These are phyloP conservation scores for Erpornis zantholeuca DNA, from an alignment of 2,113 vertebrate genomes.

Conservation along the genomic window DNA sequence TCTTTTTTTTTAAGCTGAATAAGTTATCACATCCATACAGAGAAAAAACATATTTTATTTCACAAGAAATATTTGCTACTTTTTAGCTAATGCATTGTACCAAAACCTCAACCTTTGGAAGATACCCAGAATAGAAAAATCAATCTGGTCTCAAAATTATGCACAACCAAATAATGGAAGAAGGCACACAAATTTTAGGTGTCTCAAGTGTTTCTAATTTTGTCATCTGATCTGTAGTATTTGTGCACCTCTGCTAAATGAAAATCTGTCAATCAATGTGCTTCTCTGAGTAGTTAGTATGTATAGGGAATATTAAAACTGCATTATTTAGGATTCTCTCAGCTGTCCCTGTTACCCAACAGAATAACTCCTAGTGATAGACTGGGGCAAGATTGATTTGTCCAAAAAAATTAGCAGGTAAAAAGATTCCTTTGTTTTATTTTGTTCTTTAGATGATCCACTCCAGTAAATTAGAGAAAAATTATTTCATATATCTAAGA, in stretches of 20 bases:
- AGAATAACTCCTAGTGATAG: neutral
- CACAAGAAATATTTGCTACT: neutral
- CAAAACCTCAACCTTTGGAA: neutral
- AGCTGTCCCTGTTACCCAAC: neutral
- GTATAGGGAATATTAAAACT: neutral
- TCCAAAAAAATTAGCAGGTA: neutral
- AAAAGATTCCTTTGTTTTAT: neutral
- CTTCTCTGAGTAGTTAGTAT: neutral
- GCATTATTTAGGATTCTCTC: neutral
- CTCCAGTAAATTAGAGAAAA: neutral
- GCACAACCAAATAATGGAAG: neutral
- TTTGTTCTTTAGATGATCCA: neutral
- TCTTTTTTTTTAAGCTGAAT: neutral
- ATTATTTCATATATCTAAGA: neutral
- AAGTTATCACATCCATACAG: neutral
- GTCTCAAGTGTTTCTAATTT: neutral
- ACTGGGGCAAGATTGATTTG: neutral
- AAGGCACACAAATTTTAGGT: neutral
- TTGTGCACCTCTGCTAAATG: neutral
- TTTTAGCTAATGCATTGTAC: neutral
- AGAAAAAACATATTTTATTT: neutral
- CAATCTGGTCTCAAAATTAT: neutral
- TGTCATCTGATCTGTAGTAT: neutral
- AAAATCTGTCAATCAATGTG: neutral
- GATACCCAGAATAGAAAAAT: neutral